A percentile compares a stretch with the other conserved stretches of the same genome.
phyloP scores from a whole-genome alignment of 2,113 vertebrate species.

The Oryzias woworae region DNA sequence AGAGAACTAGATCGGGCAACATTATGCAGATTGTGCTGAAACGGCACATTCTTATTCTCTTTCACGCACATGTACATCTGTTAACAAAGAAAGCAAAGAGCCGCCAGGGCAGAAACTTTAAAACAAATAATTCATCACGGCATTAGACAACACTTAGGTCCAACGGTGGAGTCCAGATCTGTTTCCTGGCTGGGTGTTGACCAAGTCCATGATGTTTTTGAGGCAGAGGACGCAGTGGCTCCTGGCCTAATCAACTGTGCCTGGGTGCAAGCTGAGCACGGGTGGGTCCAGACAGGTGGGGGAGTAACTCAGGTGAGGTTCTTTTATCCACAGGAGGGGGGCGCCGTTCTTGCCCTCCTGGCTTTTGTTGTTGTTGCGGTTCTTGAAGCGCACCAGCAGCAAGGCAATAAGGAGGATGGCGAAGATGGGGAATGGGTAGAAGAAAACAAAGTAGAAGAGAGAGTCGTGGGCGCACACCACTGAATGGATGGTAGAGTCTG shows the following conservation, averaged over 20 bases:
- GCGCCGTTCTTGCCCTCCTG: conserved; percentile 97
- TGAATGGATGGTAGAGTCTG: conserved; percentile 89
- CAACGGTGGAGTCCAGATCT: conserved; percentile 64
- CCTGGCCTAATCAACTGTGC: conserved; percentile 88
- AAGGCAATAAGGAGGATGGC: conserved; percentile 94
- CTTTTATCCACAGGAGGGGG: conserved; percentile 97
- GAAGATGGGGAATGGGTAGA: conserved; percentile 98
- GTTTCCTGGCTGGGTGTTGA: conserved; percentile 63
- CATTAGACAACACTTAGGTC: conserved; percentile 65
- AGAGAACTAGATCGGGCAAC: conserved; percentile 38
- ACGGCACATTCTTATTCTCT: conserved; percentile 22
- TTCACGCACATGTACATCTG: conserved; percentile 20
- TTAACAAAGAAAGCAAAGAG: conserved; percentile 56
- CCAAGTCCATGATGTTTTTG: conserved; percentile 31
- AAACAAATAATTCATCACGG: conserved; percentile 67
- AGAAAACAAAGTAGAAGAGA: conserved; percentile 98
- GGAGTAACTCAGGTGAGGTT: conserved; percentile 97
- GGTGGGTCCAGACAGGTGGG: conserved; percentile 97
- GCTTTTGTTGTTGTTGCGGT: conserved; percentile 88
- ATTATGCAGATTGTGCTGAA: conserved; percentile 28
- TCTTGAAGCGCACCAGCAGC: conserved; percentile 93
- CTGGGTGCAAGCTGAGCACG: conserved; percentile 93
- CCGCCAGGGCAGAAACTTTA: conserved; percentile 50
- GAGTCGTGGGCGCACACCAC: conserved; percentile 93
- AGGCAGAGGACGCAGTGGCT: not conserved